These are phyloP conservation scores for Cotesia typhae DNA, from an alignment of 1,140 invertebrate genomes.

Conservation along the genomic window DNA sequence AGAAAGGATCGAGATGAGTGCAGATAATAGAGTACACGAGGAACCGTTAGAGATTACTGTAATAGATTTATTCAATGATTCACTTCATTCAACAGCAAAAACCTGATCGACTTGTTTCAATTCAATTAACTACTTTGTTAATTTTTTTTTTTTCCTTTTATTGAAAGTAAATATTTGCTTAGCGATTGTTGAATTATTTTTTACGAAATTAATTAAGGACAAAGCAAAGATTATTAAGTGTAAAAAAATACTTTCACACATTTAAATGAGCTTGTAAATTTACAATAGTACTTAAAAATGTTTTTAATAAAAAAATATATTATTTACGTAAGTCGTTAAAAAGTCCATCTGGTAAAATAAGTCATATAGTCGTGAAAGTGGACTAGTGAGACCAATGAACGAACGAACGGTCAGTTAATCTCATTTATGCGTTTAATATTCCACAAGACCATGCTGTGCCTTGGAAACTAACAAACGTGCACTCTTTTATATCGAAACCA, in stretches of 20 bases:
- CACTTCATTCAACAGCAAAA: constrained; percentile 39
- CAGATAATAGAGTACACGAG: constrained; percentile 38
- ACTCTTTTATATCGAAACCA: no score
- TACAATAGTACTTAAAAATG: neutral
- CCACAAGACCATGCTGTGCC: constrained; percentile 48
- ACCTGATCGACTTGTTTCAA: neutral
- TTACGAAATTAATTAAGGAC: no score
- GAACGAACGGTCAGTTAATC: constrained; percentile 60
- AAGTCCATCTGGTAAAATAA: constrained; percentile 52
- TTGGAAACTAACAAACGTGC: neutral
- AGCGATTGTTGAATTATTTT: no score
- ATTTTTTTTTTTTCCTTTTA: neutral
- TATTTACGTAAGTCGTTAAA: constrained; percentile 56
- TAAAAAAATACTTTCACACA: no score
- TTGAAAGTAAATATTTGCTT: neutral
- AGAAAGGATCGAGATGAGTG: constrained; percentile 27
- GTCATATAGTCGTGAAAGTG: constrained; percentile 57
- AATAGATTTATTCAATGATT: constrained; percentile 32
- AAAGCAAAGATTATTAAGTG: no score
- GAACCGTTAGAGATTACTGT: constrained; percentile 46
- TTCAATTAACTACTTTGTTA: neutral
- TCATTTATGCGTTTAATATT: constrained; percentile 53
- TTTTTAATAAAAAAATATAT: constrained; percentile 20
- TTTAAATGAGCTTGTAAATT: no score
- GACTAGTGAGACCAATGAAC: constrained; percentile 49